Base-by-base conservation (phyloP, 2,888 invertebrate species). In the Ormyrus labotus region DNA sequence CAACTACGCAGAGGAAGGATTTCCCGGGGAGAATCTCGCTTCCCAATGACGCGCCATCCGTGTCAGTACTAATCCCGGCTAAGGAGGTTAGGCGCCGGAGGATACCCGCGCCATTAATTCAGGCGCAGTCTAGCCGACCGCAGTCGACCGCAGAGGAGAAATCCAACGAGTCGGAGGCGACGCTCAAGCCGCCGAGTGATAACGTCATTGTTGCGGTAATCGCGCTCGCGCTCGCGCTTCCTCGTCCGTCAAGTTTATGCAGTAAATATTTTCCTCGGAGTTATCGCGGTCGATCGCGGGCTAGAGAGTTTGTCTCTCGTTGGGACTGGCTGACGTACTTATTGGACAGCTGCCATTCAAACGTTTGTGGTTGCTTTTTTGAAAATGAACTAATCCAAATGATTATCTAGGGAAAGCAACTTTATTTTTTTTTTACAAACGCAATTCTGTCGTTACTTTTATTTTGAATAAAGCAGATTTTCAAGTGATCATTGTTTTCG, bases 31-130 rank as follows among this genome's bases (percentile, higher is more conserved):
- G 84, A 86, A 87, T 85, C 87, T 87, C 86, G 85, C 85, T 86
- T 84, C 84, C 84, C 70, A 61, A 63, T 73, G 73, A 79, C 79
- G 57, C 73, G 69, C 60, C 64, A 48, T 85, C 84, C 86, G 85
- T 84, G 87, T 86, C 86, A 82, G 84, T 86, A 85, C 87, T 87
- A 87, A 87, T 87, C 87, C 86, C 82, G 81, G 75, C 85, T 87
- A 87, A 88, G 87, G 85, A 87, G 86, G 84, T 86, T 85, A 83
- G 86, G 85, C 34, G 34, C 4, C 80, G 83, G 77, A 83, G 83
- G 83, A 85, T 84, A 83, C 83, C 83, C 83, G 81, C 77, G 83
- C 86, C 86, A 87, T 87, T 87, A 87, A 87, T 87, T 87, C 86
- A 78, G 57, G 57, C 68, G 72, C 76, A 76, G 79, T 68, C 85